phyloP scores from a whole-genome alignment of 2,113 vertebrate genomes.

The Actenoides lindsayi region DNA sequence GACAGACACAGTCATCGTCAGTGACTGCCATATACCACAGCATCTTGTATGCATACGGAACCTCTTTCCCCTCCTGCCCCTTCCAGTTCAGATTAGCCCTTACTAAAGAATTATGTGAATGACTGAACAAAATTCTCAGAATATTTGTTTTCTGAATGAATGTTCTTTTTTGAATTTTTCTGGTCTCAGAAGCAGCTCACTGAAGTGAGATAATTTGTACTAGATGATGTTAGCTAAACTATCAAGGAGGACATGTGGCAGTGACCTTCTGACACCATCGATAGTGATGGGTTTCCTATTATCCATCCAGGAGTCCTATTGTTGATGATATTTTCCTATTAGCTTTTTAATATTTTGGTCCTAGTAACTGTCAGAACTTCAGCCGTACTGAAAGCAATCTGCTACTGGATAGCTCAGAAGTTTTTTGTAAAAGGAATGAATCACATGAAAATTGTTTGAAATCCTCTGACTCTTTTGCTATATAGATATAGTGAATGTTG shows the following conservation, averaged over 20 bases:
- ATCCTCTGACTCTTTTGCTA: background rate
- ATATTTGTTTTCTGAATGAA: background rate
- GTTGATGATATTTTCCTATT: background rate
- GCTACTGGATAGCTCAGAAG: background rate
- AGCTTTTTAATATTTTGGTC: background rate
- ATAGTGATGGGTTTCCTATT: background rate
- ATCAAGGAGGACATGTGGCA: background rate
- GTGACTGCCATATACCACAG: background rate
- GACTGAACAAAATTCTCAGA: background rate
- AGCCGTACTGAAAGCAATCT: background rate
- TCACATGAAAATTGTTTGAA: background rate
- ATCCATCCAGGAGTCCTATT: background rate
- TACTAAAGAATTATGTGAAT: background rate
- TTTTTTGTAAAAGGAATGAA: background rate
- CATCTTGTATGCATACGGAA: background rate
- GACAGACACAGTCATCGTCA: background rate
- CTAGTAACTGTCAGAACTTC: background rate
- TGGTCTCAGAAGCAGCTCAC: background rate
- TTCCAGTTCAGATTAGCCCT: background rate
- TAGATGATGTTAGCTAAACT: background rate
- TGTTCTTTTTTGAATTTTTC: background rate
- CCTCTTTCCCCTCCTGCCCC: background rate
- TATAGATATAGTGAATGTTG: accelerated
- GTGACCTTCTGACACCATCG: background rate
- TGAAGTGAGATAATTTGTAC: background rate